Percentiles rank a stretch among this genome's conserved stretches.
Evolutionary conservation across 2,113 vertebrate genomes (phyloP).

Genomic region (Motacilla tschutschensis): DNA sequence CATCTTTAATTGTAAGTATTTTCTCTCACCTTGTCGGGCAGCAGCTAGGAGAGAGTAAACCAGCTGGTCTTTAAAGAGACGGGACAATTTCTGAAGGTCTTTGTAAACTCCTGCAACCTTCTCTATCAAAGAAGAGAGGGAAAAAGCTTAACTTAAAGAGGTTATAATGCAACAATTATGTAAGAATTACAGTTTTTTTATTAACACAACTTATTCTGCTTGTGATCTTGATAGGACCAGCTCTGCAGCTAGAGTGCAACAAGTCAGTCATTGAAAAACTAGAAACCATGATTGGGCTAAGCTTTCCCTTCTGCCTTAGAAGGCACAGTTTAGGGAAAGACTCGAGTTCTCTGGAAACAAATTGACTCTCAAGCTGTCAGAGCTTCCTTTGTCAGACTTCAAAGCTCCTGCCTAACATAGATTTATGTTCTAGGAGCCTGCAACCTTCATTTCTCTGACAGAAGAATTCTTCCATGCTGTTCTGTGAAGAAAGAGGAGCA

Average conservation of each 20-base stretch:
- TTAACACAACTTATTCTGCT: background rate
- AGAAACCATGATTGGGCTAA: background rate
- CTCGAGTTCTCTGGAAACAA: background rate
- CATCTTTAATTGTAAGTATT: background rate
- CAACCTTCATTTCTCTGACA: background rate
- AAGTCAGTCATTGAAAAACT: background rate
- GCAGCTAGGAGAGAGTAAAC: conserved; percentile 90
- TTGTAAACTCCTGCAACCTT: conserved; percentile 79
- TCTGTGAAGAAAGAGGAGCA: background rate
- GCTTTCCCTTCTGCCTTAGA: background rate
- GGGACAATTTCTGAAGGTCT: conserved; percentile 87
- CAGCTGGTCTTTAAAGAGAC: conserved; percentile 91
- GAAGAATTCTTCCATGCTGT: background rate
- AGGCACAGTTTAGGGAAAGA: background rate
- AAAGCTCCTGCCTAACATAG: background rate
- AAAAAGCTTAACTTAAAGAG: background rate
- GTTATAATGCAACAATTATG: background rate
- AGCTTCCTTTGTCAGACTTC: background rate
- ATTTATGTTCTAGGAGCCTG: background rate
- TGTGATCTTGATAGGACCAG: background rate
- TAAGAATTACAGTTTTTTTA: background rate
- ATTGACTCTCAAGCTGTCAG: background rate
- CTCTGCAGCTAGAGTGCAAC: background rate
- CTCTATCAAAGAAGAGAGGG: conserved; percentile 53
- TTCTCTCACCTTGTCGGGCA: conserved; percentile 86